Conservation (phyloP, 1,140 invertebrate species). For the Aphaenogaster ashmeadi region DNA sequence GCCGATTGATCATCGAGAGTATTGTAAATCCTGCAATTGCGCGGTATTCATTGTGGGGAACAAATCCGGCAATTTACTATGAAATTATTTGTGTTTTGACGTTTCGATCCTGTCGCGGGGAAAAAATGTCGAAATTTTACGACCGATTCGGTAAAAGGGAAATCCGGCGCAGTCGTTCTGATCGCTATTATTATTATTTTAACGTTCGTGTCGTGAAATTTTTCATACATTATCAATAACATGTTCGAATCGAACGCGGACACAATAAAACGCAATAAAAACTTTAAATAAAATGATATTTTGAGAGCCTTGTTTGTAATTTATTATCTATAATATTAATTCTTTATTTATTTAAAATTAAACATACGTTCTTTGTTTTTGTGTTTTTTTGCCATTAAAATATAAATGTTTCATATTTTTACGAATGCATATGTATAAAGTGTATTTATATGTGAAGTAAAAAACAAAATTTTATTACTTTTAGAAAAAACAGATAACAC, state of each 20-base stretch:
- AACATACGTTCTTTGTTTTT: not conserved
- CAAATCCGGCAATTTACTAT: not conserved
- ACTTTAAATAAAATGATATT: constrained; percentile 28
- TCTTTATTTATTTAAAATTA: constrained; percentile 16
- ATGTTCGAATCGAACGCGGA: not conserved
- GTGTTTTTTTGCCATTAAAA: not conserved
- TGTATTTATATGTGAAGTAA: not conserved
- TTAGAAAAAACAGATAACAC: not conserved
- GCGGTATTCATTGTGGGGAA: not conserved
- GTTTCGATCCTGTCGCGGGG: not conserved
- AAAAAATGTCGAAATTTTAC: constrained; percentile 32
- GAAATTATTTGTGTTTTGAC: constrained; percentile 36
- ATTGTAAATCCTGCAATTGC: constrained; percentile 27
- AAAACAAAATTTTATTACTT: not conserved
- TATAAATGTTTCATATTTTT: constrained; percentile 5
- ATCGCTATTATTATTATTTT: constrained; percentile 7
- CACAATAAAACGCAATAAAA: constrained; percentile 11
- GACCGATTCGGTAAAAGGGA: not conserved
- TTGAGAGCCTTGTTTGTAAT: not conserved
- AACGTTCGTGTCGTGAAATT: not conserved
- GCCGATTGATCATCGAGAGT: constrained; percentile 3
- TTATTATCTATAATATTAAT: not conserved
- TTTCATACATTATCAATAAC: constrained; percentile 34
- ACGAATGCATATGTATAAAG: not conserved
- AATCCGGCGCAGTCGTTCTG: not conserved